Evolutionary conservation across 2,797 vertebrate species (phyloP), one percentile per base, ranked within the genome.

Genomic region (Lophotriccus pileatus): DNA sequence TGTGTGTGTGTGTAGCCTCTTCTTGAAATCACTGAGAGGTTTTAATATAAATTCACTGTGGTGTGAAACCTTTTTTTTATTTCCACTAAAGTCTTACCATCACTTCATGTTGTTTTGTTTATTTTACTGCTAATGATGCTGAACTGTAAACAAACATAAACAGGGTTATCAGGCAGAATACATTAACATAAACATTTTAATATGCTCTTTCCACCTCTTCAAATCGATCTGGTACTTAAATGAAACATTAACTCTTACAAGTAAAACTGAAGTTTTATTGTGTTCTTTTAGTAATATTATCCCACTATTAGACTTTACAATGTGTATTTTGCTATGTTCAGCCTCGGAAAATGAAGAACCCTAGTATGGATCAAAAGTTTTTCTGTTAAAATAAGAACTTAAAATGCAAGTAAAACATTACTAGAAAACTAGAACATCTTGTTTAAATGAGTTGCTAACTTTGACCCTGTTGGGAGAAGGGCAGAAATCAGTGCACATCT

Each of bases 71-170:
- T 73, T 56, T 37, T 22, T 73, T 63, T 58, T 60, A 50, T 59
- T 75, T 80, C 63, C 76, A 44, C 32, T 91, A n/a, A 60, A 75
- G 70, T 84, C 67, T 62, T 69, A 20, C 36, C 8, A 14, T 64
- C 49, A n/a, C 19, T 94, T 91, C 74, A 62, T 87, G 59, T 37
- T 90, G 52, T 83, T 83, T 95, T 93, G 58, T 88, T 80, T 92
- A 3, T 58, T 89, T 77, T 59, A 47, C 53, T 62, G 81, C 47
- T 81, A 81, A 81, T 41, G 43, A 50, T 76, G 28, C 59, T 66
- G 39, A 66, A 56, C 47, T 62, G 70, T 81, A 82, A 80, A 66
- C 53, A 82, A 81, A 49, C 30, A 86, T 62, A 67, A 89, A 44
- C n/a, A 66, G 46, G 19, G 11, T 60, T 60, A 85, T 72, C 70